These are phyloP conservation scores for Drosophila pruinosa DNA, from an alignment of 1,140 invertebrate species.

Conservation along the genomic window DNA sequence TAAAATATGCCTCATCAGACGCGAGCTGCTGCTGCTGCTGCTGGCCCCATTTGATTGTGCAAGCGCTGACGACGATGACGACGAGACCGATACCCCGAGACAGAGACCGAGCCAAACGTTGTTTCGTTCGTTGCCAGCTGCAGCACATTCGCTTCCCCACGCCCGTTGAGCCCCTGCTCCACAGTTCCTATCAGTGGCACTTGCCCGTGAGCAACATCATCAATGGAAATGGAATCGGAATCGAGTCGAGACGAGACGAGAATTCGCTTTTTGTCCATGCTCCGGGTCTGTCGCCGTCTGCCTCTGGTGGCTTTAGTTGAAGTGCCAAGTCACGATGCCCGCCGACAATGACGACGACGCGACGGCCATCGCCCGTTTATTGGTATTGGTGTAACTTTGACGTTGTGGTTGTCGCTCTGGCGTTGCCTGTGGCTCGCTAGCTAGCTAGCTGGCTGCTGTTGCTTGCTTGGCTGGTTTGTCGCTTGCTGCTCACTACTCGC, in stretches of 20 bases:
- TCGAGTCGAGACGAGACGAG: conserved; percentile 11
- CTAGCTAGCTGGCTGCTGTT: conserved; percentile 21
- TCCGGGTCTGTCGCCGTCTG: conserved; percentile 24
- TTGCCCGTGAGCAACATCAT: conserved; percentile 50
- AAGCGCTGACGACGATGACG: conserved; percentile 9
- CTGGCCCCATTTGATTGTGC: conserved; percentile 43
- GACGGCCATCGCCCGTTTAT: conserved; percentile 30
- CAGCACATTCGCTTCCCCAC: conserved; percentile 23
- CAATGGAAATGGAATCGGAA: conserved; percentile 29
- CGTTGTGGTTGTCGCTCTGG: conserved; percentile 44
- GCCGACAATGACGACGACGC: conserved; percentile 26
- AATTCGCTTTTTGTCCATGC: conserved; percentile 30
- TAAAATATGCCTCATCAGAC: conserved; percentile 52
- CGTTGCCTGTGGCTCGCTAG: conserved; percentile 46
- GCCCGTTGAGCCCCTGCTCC: neutral
- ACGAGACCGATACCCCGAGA: conserved; percentile 20
- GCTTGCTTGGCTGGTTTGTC: conserved; percentile 50
- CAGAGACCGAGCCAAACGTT: conserved; percentile 37
- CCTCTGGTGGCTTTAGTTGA: conserved; percentile 30
- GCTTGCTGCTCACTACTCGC: conserved; percentile 17
- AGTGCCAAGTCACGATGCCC: conserved; percentile 57
- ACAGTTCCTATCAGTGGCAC: conserved; percentile 21
- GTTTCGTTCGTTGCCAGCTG: conserved; percentile 42
- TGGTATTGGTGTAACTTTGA: conserved; percentile 56
- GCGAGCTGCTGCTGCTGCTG: conserved; percentile 27